Base-by-base conservation (phyloP, 2,113 vertebrate species). In the Phrynosoma platyrhinos region DNA sequence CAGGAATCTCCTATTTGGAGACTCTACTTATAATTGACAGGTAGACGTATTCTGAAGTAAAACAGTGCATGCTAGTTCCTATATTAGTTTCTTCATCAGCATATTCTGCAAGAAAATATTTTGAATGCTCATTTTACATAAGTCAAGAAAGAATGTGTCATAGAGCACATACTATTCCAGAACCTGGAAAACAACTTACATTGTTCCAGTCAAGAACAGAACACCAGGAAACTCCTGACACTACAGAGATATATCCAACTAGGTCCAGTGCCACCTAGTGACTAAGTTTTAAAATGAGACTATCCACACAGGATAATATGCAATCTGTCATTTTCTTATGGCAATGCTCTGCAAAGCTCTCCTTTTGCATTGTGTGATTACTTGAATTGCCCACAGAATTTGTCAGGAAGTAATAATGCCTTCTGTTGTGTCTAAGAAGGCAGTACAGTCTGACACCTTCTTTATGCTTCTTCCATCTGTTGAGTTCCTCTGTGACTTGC, bases 391-490 rank as follows among this genome's bases (percentile, higher is more conserved):
- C 86, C 80, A 88, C 32, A 55, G 62, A 79, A 81, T 69, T 69
- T 77, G 27, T 69, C 72, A 77, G 80, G 62, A 74, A 88, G 76
- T 76, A 88, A 66, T 78, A 88, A 76, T 83, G 72, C 87, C 72
- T 88, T 77, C 81, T 83, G 80, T 78, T 77, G 42, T 83, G 74
- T 69, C 81, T 88, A 72, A 83, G 87, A 66, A 83, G 52, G 62
- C 47, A 78, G 62, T 69, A n/a, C 62, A 83, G 74, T 78, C 81
- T 78, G 72, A 78, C 81, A 88, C 72, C 87, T 83, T 55, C 64
- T 83, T 88, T 83, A 88, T 53, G 64, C 81, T 58, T 78, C 74
- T 47, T 78, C 87, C 81, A 83, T 88, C 87, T 88, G 87, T 77
- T 78, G 81, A n/a, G 77, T 64, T 86, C 62, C 62, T 78, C 62